Percentiles rank a stretch among this genome's conserved stretches.
Conservation (phyloP, 2,113 vertebrate genomes). For the Calypte anna region DNA sequence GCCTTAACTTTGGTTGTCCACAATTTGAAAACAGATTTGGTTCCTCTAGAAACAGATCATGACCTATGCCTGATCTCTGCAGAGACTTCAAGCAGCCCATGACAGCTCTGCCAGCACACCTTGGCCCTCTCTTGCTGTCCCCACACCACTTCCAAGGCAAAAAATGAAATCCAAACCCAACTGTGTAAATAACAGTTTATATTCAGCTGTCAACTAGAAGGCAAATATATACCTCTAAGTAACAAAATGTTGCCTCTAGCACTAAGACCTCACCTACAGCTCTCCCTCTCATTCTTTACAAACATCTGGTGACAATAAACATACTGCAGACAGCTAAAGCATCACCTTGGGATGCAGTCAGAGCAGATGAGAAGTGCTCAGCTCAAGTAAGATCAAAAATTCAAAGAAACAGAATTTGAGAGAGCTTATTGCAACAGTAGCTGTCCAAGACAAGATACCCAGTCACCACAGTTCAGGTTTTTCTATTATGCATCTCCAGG, state of each 20-base stretch:
- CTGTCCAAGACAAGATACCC: not conserved
- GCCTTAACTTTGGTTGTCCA: not conserved
- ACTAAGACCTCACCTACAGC: not conserved
- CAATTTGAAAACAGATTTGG: not conserved
- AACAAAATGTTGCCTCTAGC: not conserved
- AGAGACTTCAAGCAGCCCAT: not conserved
- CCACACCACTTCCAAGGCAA: not conserved
- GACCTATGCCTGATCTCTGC: not conserved
- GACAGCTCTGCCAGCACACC: rapidly evolving
- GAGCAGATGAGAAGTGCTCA: not conserved
- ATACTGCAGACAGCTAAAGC: not conserved
- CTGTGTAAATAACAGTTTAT: not conserved
- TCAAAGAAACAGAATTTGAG: not conserved
- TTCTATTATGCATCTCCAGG: not conserved
- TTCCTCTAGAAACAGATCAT: not conserved
- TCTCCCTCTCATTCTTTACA: not conserved
- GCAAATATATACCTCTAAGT: not conserved
- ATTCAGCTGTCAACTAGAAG: not conserved
- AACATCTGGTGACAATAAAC: not conserved
- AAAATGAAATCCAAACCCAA: not conserved
- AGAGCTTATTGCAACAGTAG: not conserved
- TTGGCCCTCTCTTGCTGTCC: not conserved
- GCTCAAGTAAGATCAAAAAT: not conserved
- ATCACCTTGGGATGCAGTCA: not conserved
- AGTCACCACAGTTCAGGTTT: not conserved